phyloP scores from a whole-genome alignment of 2,888 invertebrate species.

The Rosalia funebris region DNA sequence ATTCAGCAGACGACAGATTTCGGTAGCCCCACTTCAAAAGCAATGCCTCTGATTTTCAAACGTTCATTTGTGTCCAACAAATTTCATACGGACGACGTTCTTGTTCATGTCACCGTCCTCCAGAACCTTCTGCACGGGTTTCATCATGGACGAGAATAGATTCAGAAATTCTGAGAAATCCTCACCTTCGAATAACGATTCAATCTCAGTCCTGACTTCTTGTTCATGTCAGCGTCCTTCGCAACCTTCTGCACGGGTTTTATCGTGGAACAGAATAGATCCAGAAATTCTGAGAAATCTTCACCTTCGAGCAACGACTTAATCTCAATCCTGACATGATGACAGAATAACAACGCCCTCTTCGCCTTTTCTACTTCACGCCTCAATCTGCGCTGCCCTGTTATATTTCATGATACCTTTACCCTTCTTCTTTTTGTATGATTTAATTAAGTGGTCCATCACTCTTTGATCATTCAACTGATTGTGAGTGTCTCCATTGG shows the following conservation, averaged over 20 bases:
- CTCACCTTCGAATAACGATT: too few species aligned
- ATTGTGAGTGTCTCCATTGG: conserved; percentile 97
- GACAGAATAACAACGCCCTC: conserved; percentile 91
- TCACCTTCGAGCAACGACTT: conserved; percentile 98
- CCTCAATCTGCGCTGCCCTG: conserved; percentile 91
- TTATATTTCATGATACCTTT: conserved; percentile 92
- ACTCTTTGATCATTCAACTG: conserved; percentile 99
- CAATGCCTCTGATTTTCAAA: too few species aligned
- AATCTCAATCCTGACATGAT: conserved; percentile 97
- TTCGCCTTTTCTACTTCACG: conserved; percentile 98
- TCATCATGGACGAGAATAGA: too few species aligned
- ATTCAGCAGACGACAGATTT: too few species aligned
- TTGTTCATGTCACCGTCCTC: conserved; percentile 99
- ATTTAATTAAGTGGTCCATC: conserved; percentile 95
- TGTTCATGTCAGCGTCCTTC: too few species aligned
- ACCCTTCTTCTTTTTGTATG: conserved; percentile 99
- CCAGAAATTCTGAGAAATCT: conserved; percentile 95
- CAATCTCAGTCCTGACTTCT: too few species aligned
- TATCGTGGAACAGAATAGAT: conserved; percentile 88
- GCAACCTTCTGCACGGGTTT: too few species aligned
- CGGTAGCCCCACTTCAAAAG: too few species aligned
- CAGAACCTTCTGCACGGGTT: conserved; percentile 94
- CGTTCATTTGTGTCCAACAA: too few species aligned
- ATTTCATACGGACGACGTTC: conserved; percentile 94
- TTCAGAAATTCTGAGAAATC: too few species aligned